Evolutionary conservation across 1,140 invertebrate species (phyloP).

Genomic region (Drosophila sturtevanti): DNA sequence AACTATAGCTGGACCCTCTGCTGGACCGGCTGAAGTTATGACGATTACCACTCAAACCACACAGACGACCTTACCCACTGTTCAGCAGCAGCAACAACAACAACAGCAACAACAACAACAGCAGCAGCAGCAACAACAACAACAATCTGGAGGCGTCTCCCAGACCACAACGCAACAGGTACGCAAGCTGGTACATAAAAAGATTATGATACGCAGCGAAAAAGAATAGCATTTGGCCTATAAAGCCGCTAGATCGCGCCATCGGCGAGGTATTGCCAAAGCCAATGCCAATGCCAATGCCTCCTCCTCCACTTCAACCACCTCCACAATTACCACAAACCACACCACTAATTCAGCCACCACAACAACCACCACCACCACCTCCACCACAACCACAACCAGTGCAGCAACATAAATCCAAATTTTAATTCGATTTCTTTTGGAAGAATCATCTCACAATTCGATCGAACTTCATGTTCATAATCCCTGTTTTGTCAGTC

Average conservation of each 20-base stretch:
- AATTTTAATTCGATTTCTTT: slow-evolving; percentile 40
- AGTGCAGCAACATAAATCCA: slow-evolving; percentile 38
- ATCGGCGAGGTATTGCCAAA: slow-evolving; percentile 50
- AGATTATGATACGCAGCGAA: slow-evolving; percentile 81
- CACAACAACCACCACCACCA: slow-evolving; percentile 12
- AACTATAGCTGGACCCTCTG: slow-evolving; percentile 40
- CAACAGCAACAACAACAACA: slow-evolving; percentile 57
- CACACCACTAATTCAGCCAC: slow-evolving; percentile 29
- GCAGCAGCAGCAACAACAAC: slow-evolving; percentile 52
- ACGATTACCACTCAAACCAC: slow-evolving; percentile 75
- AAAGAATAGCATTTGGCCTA: slow-evolving; percentile 73
- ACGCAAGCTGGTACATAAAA: slow-evolving; percentile 82
- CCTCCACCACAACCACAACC: slow-evolving; percentile 24
- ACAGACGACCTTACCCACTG: slow-evolving; percentile 51
- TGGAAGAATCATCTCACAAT: slow-evolving; percentile 39
- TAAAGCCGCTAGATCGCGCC: slow-evolving; percentile 46
- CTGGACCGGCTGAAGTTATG: slow-evolving; percentile 70
- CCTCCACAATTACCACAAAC: slow-evolving; percentile 28
- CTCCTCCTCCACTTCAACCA: slow-evolving; percentile 25
- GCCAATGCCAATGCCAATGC: slow-evolving; percentile 11
- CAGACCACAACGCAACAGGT: slow-evolving; percentile 77
- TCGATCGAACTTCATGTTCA: slow-evolving; percentile 46
- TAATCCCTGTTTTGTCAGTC: slow-evolving; percentile 38
- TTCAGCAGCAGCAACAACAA: slow-evolving; percentile 57
- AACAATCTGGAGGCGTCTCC: slow-evolving; percentile 37